phyloP scores from a whole-genome alignment of 2,113 vertebrate genomes.

The Peromyscus polionotus region DNA sequence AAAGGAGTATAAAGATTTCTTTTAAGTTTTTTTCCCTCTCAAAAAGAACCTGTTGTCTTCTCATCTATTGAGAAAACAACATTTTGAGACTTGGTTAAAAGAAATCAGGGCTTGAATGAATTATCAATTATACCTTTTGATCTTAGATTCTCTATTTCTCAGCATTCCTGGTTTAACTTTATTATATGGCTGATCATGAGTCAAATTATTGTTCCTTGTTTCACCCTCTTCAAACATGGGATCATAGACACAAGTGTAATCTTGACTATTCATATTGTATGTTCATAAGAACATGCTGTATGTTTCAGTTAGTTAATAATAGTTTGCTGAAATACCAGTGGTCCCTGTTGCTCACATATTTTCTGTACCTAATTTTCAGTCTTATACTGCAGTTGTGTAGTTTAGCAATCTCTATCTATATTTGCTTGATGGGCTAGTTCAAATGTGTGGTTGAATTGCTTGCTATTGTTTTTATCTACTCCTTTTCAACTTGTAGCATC shows the following conservation, averaged over 20 bases:
- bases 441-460: constrained; percentile 97
- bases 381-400: constrained; percentile 93
- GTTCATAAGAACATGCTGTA: not conserved
- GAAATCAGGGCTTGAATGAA: not conserved
- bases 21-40: constrained; percentile 78
- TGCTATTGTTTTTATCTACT: constrained; percentile 97
- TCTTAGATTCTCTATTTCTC: constrained; percentile 86
- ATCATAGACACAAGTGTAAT: constrained; percentile 70
- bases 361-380: not conserved
- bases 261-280: constrained; percentile 40
- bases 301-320: not conserved
- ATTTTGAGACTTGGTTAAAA: constrained; percentile 17
- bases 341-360: not conserved
- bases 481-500: constrained; percentile 92
- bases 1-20: constrained; percentile 76
- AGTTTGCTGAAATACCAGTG: not conserved
- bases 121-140: not conserved
- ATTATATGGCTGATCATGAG: constrained; percentile 84
- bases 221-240: constrained; percentile 84
- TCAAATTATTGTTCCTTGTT: constrained; percentile 80
- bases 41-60: constrained; percentile 82
- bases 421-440: constrained; percentile 95
- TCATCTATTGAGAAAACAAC: constrained; percentile 73
- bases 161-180: constrained; percentile 83
- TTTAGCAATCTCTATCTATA: constrained; percentile 93